Conservation (phyloP, 2,797 vertebrate species). For the Poecile montanus region DNA sequence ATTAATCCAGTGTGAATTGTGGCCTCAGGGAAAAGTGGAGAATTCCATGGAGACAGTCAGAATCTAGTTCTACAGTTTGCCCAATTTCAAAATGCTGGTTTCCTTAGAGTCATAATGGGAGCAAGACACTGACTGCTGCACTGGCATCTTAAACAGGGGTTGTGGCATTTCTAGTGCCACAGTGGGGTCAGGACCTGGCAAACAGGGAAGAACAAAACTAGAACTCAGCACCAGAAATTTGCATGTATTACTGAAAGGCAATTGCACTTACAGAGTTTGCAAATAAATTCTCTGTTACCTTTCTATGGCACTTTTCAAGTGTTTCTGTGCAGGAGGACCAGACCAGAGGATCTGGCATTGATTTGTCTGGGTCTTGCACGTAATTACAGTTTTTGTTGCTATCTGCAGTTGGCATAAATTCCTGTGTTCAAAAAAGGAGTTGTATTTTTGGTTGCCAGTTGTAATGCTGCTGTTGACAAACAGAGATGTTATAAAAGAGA, state of each 20-base stretch:
- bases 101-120: not conserved
- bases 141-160: not conserved
- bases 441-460: constrained; percentile 20
- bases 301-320: not conserved
- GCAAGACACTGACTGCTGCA: not conserved
- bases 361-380: constrained; percentile 17
- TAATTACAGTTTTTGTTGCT: constrained; percentile 31
- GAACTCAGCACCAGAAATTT: not conserved
- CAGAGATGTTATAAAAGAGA: constrained; percentile 46
- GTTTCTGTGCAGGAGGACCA: not conserved
- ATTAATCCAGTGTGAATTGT: not conserved
- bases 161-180: not conserved
- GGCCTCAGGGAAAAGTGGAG: not conserved
- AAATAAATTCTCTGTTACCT: not conserved
- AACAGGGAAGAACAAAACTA: not conserved
- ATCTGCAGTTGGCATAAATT: constrained; percentile 28
- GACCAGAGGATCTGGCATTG: not conserved
- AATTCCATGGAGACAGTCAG: not conserved
- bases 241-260: not conserved
- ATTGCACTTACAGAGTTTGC: not conserved
- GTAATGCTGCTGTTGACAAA: constrained; percentile 34
- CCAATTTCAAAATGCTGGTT: not conserved
- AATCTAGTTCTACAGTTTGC: not conserved
- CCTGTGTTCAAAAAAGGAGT: not conserved
- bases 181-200: not conserved